Base-by-base conservation (phyloP, 2,888 invertebrate genomes). In the Aporophyla lueneburgensis region DNA sequence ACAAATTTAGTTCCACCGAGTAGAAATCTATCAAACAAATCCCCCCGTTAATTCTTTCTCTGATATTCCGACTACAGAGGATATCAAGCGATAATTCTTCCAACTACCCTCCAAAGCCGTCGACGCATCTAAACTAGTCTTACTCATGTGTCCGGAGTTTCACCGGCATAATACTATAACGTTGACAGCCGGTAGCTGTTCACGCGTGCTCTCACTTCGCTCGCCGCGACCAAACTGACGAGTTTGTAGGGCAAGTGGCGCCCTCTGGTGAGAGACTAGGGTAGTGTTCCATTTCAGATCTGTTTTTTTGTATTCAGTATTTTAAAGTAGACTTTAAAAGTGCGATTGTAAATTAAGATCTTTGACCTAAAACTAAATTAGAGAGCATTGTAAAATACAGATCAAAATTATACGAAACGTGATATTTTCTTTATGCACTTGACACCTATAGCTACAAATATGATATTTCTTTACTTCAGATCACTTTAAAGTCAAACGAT, bases 121-220 rank as follows among this genome's bases (percentile, higher is more conserved):
- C 83, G 86, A 83, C 83, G 74, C 49, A 63, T 83, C 78, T 89
- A 87, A 71, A 74, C 87, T 87, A 87, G 84, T 80, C 71, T 86
- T 85, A 81, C 86, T 80, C 84, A 83, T 83, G 89, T 85, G 78
- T 68, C 81, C 82, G 84, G 83, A 81, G 81, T 66, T 61, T 27
- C 79, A 81, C 84, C 83, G 81, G 84, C 72, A 80, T 91, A 91
- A 91, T 91, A 91, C 91, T 91, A 90, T 86, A 89, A 86, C 85
- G 77, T 88, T 85, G 86, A 87, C 82, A 81, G 86, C 88, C 80
- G 76, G 78, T 75, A 74, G 83, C 82, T 79, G 83, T 66, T 51
- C 63, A 56, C 78, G 51, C 79, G 61, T 51, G 76, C 81, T 71
- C 21, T 59, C 80, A 74, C 81, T 51, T 51, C 78, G 81, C 81